These are phyloP conservation scores for Chymomyza procnemis DNA, from an alignment of 2,888 invertebrate species.

Conservation along the genomic window DNA sequence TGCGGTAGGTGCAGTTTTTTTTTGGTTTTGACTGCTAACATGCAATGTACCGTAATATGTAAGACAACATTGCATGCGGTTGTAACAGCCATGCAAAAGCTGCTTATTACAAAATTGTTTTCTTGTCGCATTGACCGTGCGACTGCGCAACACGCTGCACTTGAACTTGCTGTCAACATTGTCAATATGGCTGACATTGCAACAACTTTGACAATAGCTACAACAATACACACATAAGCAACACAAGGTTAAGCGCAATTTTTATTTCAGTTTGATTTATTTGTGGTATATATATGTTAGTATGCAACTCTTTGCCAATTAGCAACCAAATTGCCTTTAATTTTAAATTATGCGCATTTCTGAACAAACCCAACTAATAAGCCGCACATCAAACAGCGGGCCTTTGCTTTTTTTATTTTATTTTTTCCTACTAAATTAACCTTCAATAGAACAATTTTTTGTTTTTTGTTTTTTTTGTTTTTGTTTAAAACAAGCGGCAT, in stretches of 20 bases:
- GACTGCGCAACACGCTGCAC: slow-evolving; percentile 31
- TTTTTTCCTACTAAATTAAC: slow-evolving; percentile 17
- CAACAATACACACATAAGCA: slow-evolving; percentile 33
- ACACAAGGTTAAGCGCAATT: slow-evolving; percentile 7
- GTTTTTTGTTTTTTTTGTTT: slow-evolving; percentile 16
- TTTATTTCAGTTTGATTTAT: background rate
- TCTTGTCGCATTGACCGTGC: background rate
- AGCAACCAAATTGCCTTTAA: slow-evolving; percentile 56
- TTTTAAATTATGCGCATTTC: slow-evolving; percentile 67
- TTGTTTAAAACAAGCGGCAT: slow-evolving; percentile 22
- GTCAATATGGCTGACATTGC: slow-evolving; percentile 66
- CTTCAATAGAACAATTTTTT: slow-evolving; percentile 37
- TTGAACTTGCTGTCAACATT: slow-evolving; percentile 46
- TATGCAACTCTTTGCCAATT: slow-evolving; percentile 53
- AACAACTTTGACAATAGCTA: slow-evolving; percentile 44
- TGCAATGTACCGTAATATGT: background rate
- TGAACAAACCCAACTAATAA: slow-evolving; percentile 39
- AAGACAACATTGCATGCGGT: background rate
- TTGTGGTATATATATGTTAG: slow-evolving; percentile 7
- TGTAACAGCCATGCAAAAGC: background rate
- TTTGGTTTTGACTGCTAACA: background rate
- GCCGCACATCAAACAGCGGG: slow-evolving; percentile 21
- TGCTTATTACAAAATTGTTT: background rate
- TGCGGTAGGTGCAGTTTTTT: background rate
- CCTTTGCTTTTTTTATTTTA: slow-evolving; percentile 10